These are phyloP conservation scores for Larimichthys crocea DNA, from an alignment of 2,113 vertebrate genomes.

Conservation along the genomic window DNA sequence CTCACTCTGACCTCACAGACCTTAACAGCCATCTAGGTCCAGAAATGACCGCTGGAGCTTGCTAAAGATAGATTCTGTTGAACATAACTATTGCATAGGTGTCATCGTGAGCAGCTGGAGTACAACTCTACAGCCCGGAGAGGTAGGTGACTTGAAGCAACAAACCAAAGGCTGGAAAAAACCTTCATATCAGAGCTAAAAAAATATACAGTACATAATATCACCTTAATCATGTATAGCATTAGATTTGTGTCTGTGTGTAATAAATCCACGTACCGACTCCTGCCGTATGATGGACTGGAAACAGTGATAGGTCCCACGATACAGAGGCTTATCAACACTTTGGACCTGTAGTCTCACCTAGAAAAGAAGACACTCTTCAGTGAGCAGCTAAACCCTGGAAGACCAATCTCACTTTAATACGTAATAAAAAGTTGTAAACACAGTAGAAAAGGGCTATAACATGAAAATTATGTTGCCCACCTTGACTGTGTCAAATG, in stretches of 20 bases:
- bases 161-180: not conserved
- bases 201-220: not conserved
- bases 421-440: too few relatives aligned
- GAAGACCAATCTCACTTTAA: not conserved
- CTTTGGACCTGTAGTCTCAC: slow-evolving; percentile 97
- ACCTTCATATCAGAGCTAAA: not conserved
- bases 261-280: slow-evolving; percentile 86
- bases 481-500: slow-evolving; percentile 99
- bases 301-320: slow-evolving; percentile 95
- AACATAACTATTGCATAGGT: not conserved
- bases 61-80: slow-evolving; percentile 8
- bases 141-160: not conserved
- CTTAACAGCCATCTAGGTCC: not conserved
- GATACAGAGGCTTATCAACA: slow-evolving; percentile 91
- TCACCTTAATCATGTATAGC: too few relatives aligned
- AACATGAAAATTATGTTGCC: slow-evolving; percentile 48
- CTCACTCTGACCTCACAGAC: slow-evolving; percentile 15
- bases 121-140: not conserved
- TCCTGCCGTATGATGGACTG: slow-evolving; percentile 96
- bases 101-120: not conserved
- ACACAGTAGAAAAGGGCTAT: too few relatives aligned
- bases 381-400: not conserved
- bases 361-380: slow-evolving; percentile 78
- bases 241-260: not conserved
- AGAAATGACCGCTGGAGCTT: not conserved